phyloP scores from a whole-genome alignment of 2,797 vertebrate species.

The Echeneis naucrates region DNA sequence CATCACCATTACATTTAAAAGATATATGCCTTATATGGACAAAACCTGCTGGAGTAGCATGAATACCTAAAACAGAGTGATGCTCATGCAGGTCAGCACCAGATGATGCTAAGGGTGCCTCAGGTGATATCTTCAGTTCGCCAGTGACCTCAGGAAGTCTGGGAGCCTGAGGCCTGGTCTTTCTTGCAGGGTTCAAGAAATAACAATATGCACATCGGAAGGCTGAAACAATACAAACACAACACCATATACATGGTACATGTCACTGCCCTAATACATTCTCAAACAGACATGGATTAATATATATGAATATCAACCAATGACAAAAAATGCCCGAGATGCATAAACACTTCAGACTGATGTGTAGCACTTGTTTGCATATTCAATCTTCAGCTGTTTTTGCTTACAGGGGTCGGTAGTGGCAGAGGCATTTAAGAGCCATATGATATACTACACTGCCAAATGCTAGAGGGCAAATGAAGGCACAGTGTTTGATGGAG shows the following conservation, averaged over 20 bases:
- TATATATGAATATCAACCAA: slow-evolving; percentile 80
- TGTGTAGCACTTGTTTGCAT: slow-evolving; percentile 76
- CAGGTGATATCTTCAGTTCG: slow-evolving; percentile 80
- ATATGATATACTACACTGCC: slow-evolving; percentile 82
- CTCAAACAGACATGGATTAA: slow-evolving; percentile 73
- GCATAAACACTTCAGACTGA: slow-evolving; percentile 81
- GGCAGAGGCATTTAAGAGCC: slow-evolving; percentile 83
- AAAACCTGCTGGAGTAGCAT: slow-evolving; percentile 13
- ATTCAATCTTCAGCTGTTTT: slow-evolving; percentile 78
- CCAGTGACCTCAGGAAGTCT: slow-evolving; percentile 88
- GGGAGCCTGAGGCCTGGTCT: slow-evolving; percentile 95
- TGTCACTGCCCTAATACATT: slow-evolving; percentile 47
- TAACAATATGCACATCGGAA: slow-evolving; percentile 99
- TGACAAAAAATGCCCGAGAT: slow-evolving; percentile 76
- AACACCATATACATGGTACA: slow-evolving; percentile 51
- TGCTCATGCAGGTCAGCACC: slow-evolving; percentile 69
- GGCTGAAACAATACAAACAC: slow-evolving; percentile 83
- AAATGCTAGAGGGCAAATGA: slow-evolving; percentile 84
- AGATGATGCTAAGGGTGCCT: slow-evolving; percentile 59
- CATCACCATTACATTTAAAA: slow-evolving; percentile 4
- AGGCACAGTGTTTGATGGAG: slow-evolving; percentile 80
- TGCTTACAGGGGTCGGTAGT: slow-evolving; percentile 78
- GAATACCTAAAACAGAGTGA: slow-evolving; percentile 56
- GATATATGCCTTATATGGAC: background rate
- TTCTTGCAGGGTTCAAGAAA: slow-evolving; percentile 97